These are phyloP conservation scores for Gambelia wislizenii DNA, from an alignment of 2,797 vertebrate genomes.

Conservation along the genomic window DNA sequence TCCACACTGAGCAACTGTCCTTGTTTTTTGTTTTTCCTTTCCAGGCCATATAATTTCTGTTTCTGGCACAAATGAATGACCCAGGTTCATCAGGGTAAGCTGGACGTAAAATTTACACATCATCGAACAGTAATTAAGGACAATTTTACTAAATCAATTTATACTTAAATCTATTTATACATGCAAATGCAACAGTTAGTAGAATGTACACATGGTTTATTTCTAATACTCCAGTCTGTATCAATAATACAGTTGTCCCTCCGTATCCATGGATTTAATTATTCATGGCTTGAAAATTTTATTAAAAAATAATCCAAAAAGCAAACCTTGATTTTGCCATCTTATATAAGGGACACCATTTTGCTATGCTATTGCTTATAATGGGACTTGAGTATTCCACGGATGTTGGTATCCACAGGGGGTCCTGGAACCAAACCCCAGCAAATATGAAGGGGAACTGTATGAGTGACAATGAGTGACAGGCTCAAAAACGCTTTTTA, in stretches of 20 bases:
- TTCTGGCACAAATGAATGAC: neutral
- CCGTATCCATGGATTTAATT: too few relatives aligned
- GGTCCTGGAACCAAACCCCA: too few relatives aligned
- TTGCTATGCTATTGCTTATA: too few relatives aligned
- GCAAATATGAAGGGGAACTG: too few relatives aligned
- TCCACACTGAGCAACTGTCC: neutral
- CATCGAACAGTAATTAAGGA: neutral
- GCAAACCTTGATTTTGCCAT: too few relatives aligned
- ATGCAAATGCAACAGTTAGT: neutral
- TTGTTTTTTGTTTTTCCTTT: neutral
- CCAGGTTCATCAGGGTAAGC: too few relatives aligned
- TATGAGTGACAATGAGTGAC: neutral
- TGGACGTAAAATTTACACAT: neutral
- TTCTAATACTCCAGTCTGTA: neutral
- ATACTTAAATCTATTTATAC: neutral
- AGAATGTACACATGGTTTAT: neutral
- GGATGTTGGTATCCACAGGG: too few relatives aligned
- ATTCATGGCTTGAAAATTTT: too few relatives aligned
- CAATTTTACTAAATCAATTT: neutral
- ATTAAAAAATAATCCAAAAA: too few relatives aligned
- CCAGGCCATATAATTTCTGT: neutral
- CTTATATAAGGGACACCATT: too few relatives aligned
- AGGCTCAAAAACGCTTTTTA: neutral
- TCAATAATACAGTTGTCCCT: too few relatives aligned
- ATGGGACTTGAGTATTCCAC: too few relatives aligned